Evolutionary conservation across 2,888 invertebrate species (phyloP).

Genomic region (Stramonita haemastoma): DNA sequence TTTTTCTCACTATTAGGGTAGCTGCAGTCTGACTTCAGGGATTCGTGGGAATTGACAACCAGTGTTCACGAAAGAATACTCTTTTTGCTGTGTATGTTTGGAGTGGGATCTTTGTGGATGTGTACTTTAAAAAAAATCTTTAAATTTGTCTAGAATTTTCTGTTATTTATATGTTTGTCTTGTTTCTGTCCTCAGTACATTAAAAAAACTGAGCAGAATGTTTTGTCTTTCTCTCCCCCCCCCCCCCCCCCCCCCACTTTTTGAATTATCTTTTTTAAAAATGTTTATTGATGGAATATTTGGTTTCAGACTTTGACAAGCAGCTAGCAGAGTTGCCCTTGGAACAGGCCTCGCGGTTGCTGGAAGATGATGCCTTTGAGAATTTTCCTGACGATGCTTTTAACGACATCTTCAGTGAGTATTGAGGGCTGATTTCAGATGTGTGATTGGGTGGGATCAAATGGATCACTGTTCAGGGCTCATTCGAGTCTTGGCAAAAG

Average conservation of each 20-base stretch:
- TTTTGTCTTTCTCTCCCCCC: not conserved
- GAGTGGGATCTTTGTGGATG: too few species aligned
- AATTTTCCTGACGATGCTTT: slow-evolving; percentile 89
- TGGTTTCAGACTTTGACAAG: slow-evolving; percentile 69
- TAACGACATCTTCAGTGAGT: slow-evolving; percentile 83
- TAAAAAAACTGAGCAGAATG: too few species aligned
- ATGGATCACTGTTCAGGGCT: too few species aligned
- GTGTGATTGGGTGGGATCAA: too few species aligned
- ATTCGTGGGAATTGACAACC: too few species aligned
- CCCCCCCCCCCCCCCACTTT: not conserved
- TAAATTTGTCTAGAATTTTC: not conserved
- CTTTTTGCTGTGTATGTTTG: too few species aligned
- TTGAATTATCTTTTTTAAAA: not conserved
- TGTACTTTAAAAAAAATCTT: too few species aligned
- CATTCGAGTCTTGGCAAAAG: too few species aligned
- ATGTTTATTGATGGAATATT: not conserved
- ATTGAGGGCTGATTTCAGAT: not conserved
- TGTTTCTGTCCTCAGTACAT: not conserved
- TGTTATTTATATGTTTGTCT: too few species aligned
- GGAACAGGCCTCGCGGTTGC: slow-evolving; percentile 81
- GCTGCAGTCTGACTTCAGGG: too few species aligned
- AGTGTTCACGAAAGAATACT: too few species aligned
- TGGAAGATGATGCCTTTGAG: slow-evolving; percentile 85
- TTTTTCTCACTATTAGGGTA: too few species aligned
- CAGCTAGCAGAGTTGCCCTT: slow-evolving; percentile 80